Evolutionary conservation across 23 tunicate species (phyloP), one percentile per base, ranked within the genome.

Genomic region (Trididemnum miniatum): DNA sequence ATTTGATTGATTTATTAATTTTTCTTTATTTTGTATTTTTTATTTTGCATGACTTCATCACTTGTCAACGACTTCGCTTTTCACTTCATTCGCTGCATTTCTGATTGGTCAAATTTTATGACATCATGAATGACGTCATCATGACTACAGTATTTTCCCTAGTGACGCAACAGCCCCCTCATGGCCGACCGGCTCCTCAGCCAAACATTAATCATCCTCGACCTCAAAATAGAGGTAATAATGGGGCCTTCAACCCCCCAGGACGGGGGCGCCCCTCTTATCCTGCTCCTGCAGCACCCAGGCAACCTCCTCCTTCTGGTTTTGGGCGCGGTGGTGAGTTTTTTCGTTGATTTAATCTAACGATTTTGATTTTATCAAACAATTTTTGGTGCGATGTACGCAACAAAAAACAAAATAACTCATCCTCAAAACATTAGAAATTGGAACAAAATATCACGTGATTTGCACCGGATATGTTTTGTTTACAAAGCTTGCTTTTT

Each of bases 101-200:
- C 67, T 62, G 67, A 62, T 62, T 62, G 67, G 67, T 62, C 29
- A 24, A 62, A 20, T n/a, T 62, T 12, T 26, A 62, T 62, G 25
- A 4, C 9, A 44, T 15, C 54, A n/a, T 62, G 15, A n/a, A 3
- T 67, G 75, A 33, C 75, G 20, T 67, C 38, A 9, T 67, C 37
- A 22, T 67, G 7, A 31, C 37, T 67, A 26, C 79, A 73, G 79
- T 73, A 9, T 73, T 73, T 39, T 73, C 79, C 27, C 3, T 73
- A 73, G 79, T 73, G 59, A 9, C 79, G 3, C 79, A 73, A 22
- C 79, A 73, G 25, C 79, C 28, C 29, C 57, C 59, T 5, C 59
- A 37, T 38, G 12, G 31, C 18, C 5, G 59, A n/a, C 79, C 79
- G 28, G 59, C 79, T 9, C 79, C 79, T 28, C 57, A 25, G 2